Evolutionary conservation across 2,113 vertebrate species (phyloP).

Genomic region (Catagonus wagneri): DNA sequence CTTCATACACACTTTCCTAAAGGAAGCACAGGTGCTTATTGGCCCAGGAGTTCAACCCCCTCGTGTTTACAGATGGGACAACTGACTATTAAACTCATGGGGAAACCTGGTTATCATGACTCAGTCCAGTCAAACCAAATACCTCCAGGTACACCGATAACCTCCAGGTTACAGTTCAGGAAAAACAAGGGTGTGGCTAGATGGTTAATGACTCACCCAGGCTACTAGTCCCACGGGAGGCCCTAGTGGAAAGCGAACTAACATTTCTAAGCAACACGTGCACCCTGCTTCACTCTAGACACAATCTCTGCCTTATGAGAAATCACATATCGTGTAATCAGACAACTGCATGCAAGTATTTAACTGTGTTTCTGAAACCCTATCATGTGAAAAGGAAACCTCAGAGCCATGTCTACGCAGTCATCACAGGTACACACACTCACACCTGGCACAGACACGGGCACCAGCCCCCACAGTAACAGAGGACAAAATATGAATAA

Average conservation of each 20-base stretch:
- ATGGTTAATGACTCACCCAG: not conserved
- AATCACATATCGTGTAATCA: not conserved
- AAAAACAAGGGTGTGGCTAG: not conserved
- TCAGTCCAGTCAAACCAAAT: not conserved
- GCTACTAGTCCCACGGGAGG: not conserved
- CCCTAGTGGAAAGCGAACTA: not conserved
- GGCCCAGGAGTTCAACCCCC: not conserved
- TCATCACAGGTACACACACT: not conserved
- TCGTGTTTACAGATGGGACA: slow-evolving; percentile 33
- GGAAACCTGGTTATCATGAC: not conserved
- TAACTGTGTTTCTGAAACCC: slow-evolving; percentile 49
- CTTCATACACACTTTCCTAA: not conserved
- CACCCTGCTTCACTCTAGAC: not conserved
- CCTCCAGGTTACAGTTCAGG: not conserved
- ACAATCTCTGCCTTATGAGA: slow-evolving; percentile 9
- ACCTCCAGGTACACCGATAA: not conserved
- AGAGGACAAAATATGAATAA: not conserved
- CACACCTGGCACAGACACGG: not conserved
- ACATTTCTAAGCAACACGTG: not conserved
- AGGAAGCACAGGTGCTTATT: not conserved
- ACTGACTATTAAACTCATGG: slow-evolving; percentile 26
- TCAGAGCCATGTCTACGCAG: not conserved
- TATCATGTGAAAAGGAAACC: not conserved
- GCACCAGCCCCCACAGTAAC: not conserved
- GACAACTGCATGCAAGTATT: not conserved